phyloP scores from a whole-genome alignment of 2,113 vertebrate species.

The Neopipo cinnamomea region DNA sequence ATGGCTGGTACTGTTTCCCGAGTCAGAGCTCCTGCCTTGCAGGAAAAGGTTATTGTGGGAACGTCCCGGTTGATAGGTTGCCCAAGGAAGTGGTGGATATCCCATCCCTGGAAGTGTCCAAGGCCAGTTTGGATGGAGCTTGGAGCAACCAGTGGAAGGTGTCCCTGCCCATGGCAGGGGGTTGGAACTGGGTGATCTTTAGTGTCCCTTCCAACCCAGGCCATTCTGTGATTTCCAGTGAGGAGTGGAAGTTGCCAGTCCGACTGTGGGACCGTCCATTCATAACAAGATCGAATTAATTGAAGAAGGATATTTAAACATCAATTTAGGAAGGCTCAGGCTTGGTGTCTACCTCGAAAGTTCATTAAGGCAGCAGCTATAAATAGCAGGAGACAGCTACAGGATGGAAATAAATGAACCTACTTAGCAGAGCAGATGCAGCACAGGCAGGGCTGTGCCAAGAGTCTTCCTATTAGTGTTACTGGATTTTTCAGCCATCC shows the following conservation, averaged over 20 bases:
- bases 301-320: background rate
- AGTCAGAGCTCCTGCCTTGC: background rate
- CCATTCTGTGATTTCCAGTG: background rate
- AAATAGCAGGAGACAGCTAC: background rate
- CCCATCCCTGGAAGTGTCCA: background rate
- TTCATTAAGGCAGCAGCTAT: constrained; percentile 1
- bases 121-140: background rate
- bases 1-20: background rate
- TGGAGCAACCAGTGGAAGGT: background rate
- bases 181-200: background rate
- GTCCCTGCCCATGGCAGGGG: background rate
- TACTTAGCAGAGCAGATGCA: constrained; percentile 8
- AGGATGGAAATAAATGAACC: background rate
- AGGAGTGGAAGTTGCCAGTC: background rate
- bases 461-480: background rate
- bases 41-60: background rate
- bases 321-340: background rate
- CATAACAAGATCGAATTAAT: background rate
- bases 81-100: background rate
- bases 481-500: background rate
- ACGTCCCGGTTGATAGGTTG: background rate
- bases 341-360: background rate
- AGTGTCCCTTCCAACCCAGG: background rate
- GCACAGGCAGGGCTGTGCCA: background rate
- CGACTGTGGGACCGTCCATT: background rate